Base-by-base conservation (phyloP, 1,140 invertebrate genomes). In the Drosophila fuyamai region DNA sequence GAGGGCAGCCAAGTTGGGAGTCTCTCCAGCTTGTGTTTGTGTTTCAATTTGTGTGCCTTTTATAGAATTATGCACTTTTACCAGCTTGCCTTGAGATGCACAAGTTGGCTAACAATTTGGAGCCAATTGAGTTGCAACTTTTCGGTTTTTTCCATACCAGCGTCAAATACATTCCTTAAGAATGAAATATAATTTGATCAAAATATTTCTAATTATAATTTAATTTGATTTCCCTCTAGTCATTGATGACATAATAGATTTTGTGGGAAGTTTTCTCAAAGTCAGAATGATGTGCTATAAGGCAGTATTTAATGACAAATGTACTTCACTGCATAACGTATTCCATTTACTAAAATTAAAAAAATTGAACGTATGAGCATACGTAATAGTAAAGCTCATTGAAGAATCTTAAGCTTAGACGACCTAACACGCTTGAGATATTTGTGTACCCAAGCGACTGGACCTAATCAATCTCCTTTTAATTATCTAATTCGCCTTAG, bases 21-120 rank as follows among this genome's bases (percentile, higher is more conserved):
- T 16, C 32, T 51, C 44, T 47, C 38, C 48, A 5, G 56, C 62
- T 60, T 73, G 58, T 86, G 84, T 86, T 86, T 86, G 83, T 88
- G 67, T 86, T 86, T 86, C 83, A 86, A 86, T 89, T 86, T 86
- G 83, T 88, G 67, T 71, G 76, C 67, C 79, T 83, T 79, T 88
- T 83, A 86, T 86, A 71, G 77, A 86, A 86, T 88, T 86, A 86
- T 86, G 83, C 84, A 86, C 84, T 86, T 79, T 88, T 86, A 67
- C 76, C 83, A 81, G 82, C 62, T 61, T 63, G 51, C 60, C 51
- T 43, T 14, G 44, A 36, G 60, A 68, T 66, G 65, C 47, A 50
- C 51, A 70, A 71, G 68, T 72, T 72, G 10, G 43, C 16, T 44
- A 58, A 71, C 51, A 72, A 58, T 72, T 71, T 72, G 27, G 29